Evolutionary conservation across 2,797 vertebrate species (phyloP), one percentile per base, ranked within the genome.

Genomic region (Lates japonicus): DNA sequence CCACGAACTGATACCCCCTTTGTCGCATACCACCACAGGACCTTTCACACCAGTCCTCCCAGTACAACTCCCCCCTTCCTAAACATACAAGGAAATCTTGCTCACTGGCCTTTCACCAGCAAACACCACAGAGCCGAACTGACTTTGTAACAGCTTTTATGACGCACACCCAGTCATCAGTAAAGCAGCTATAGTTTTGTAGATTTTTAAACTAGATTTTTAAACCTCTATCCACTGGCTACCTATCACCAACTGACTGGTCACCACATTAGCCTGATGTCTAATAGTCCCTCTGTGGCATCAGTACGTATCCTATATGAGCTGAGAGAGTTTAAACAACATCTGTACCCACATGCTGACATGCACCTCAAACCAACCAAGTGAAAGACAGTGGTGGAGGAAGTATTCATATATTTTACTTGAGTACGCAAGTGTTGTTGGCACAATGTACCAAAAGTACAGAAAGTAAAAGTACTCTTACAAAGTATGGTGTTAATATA

Each of bases 11-110:
- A 96, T 94, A 94, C 94, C 93, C 93, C 93, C 93, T 85, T 93
- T 89, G 88, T 93, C 78, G 79, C 95, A 96, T 96, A 96, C 95
- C 96, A 94, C 88, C 90, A 90, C 88, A 81, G 89, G 95, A 95
- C 95, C 95, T 96, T 96, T 96, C 95, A 95, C 95, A 95, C 95
- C 84, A 87, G 70, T 69, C 80, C 76, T 81, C 83, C 86, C 85
- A 72, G 72, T 70, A 66, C 19, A 5, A 60, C 76, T 60, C 63
- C 78, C 83, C 75, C 81, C 75, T 63, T 51, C 57, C 35, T 76
- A 90, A 91, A 91, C 86, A 90, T 85, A 90, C 86, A 82, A 68
- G 83, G 87, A 92, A 91, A 90, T 91, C 86, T 90, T n/a, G n/a
- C n/a, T 73, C 72, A 67, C 74, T 89, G 66, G 51, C 72, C 85